A percentile compares a stretch with the other conserved stretches of the same genome.
These are phyloP conservation scores for Rhinoptilus africanus DNA, from an alignment of 2,113 vertebrate species.

Conservation along the genomic window DNA sequence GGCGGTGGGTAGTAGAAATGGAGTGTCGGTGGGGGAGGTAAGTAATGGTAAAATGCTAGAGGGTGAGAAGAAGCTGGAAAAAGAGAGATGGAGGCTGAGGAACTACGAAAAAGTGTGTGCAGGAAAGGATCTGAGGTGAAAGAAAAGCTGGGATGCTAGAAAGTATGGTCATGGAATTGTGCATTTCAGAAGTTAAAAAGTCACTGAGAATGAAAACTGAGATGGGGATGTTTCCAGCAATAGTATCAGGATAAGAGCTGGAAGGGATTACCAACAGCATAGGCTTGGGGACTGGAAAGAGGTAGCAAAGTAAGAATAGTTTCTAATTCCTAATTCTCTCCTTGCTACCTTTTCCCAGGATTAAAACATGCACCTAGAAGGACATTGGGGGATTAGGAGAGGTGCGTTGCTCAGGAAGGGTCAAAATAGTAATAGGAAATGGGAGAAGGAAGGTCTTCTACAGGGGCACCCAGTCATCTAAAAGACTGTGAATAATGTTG, in stretches of 20 bases:
- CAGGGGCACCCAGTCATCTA: neutral
- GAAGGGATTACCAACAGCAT: neutral
- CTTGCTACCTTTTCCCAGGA: neutral
- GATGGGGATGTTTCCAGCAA: neutral
- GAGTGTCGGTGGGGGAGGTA: neutral
- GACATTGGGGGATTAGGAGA: neutral
- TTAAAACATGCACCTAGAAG: neutral
- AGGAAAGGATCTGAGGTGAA: neutral
- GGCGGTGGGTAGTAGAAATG: neutral
- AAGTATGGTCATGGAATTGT: neutral
- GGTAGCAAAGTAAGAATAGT: neutral
- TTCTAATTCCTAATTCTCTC: neutral
- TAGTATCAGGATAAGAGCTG: neutral
- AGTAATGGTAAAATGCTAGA: neutral
- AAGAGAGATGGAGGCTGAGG: neutral
- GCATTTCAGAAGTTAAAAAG: neutral
- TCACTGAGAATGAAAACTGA: neutral
- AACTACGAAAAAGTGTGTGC: neutral
- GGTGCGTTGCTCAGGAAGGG: neutral
- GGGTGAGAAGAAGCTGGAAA: neutral
- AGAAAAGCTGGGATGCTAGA: neutral
- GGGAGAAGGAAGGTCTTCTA: neutral
- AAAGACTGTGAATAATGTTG: neutral
- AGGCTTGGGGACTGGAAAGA: neutral
- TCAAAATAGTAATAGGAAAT: neutral